phyloP scores from a whole-genome alignment of 2,113 vertebrate species.

The Pan troglodytes region NHGRI_mPanTro3-v2.1_pri NC_072409.2:108632001-108632500 shows the following conservation, averaged over 20 bases:
- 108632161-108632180: neutral
- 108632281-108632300: conserved; percentile 59
- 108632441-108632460: conserved; percentile 68
- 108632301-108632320: conserved; percentile 14
- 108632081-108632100: neutral
- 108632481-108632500: neutral
- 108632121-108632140: neutral
- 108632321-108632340: conserved; percentile 75
- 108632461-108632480: conserved; percentile 37
- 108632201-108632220: conserved; percentile 51
- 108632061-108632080: neutral
- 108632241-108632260: conserved; percentile 6
- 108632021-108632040: neutral
- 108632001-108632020: neutral
- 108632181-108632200: neutral
- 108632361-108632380: conserved; percentile 64
- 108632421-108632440: conserved; percentile 50
- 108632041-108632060: neutral
- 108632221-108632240: conserved; percentile 45
- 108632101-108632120: neutral
- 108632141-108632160: neutral
- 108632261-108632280: conserved; percentile 62
- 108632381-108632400: conserved; percentile 55
- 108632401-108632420: conserved; percentile 55
- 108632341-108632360: conserved; percentile 69